Conservation (phyloP, 1,140 invertebrate species). For the Meloidogyne chitwoodi region DNA sequence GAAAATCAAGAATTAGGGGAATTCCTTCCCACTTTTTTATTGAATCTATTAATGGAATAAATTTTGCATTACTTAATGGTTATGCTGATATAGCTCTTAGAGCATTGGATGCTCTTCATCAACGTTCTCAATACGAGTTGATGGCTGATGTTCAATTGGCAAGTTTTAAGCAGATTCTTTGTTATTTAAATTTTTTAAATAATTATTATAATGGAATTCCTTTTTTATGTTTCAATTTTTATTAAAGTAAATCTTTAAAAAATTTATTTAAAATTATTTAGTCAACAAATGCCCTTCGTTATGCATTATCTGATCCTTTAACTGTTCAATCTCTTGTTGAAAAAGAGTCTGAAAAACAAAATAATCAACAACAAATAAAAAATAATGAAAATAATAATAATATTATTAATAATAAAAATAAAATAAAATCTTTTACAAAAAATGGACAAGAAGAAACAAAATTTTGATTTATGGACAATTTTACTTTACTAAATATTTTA, state of each 20-base stretch:
- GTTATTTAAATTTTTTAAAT: too few species aligned
- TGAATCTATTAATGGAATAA: slow-evolving; percentile 51
- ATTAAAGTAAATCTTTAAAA: background rate
- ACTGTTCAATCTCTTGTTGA: slow-evolving; percentile 7
- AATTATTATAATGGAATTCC: too few species aligned
- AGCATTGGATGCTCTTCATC: slow-evolving; percentile 56
- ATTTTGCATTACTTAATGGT: slow-evolving; percentile 55
- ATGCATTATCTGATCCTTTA: slow-evolving; percentile 22
- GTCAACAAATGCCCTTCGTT: slow-evolving; percentile 42
- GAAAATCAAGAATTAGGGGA: slow-evolving; percentile 44
- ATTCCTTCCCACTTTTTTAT: slow-evolving; percentile 44
- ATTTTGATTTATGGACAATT: background rate
- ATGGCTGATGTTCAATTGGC: slow-evolving; percentile 54
- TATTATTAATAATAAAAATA: background rate
- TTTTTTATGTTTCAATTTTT: too few species aligned
- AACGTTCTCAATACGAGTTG: slow-evolving; percentile 54
- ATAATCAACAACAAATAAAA: background rate
- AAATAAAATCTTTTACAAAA: background rate
- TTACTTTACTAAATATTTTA: background rate
- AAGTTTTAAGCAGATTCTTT: too few species aligned
- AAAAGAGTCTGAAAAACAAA: background rate
- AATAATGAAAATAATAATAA: background rate
- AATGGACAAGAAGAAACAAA: slow-evolving; percentile 5
- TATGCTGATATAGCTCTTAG: slow-evolving; percentile 48
- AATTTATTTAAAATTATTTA: slow-evolving; percentile 24